Evolutionary conservation across 2,797 vertebrate species (phyloP), one percentile per base, ranked within the genome.

Genomic region (Pangasius sanitwongsei): DNA sequence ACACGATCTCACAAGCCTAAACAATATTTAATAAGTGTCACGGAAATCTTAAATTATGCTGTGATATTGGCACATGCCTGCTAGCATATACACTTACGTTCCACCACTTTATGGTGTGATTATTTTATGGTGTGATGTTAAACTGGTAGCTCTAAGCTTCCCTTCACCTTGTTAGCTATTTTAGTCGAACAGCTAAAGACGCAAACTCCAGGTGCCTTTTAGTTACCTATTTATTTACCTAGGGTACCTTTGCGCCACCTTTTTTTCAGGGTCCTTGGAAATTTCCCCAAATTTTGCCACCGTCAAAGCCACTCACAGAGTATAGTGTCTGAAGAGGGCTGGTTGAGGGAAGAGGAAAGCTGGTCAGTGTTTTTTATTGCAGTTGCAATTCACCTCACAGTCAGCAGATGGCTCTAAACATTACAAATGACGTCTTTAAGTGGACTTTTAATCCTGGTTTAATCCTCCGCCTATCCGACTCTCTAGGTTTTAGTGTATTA

Each of bases 321-420:
- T 74, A 28, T 70, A 8, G 31, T 18, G 16, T 70, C 16, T 70
- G 18, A 37, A 37, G 31, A 18, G 67, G 31, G 16, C 0, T 28
- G 61, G 12, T 1, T 18, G 70, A 1, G 70, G 20, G 1, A 53
- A 3, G 6, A 18, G 13, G 50, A 31, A 15, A 23, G 25, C 44
- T 8, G 50, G 23, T 44, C 23, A 25, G 4, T 13, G 28, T 53
- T 53, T 28, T 28, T 53, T 3, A 25, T 8, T 41, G 34, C 2
- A 44, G 4, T 28, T 83, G 81, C 57, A 63, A 13, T 83, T 83
- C 81, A 41, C 23, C 11, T 61, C 5, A 63, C 57, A 44, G 81
- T 7, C 81, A 83, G 81, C 20, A 83, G 81, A 63, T 20, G 82
- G 37, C 82, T 48, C 41, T 48, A 48, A 67, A 48, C 61, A n/a